Evolutionary conservation across 2,888 invertebrate genomes (phyloP).

Genomic region (Tipula helvola): DNA sequence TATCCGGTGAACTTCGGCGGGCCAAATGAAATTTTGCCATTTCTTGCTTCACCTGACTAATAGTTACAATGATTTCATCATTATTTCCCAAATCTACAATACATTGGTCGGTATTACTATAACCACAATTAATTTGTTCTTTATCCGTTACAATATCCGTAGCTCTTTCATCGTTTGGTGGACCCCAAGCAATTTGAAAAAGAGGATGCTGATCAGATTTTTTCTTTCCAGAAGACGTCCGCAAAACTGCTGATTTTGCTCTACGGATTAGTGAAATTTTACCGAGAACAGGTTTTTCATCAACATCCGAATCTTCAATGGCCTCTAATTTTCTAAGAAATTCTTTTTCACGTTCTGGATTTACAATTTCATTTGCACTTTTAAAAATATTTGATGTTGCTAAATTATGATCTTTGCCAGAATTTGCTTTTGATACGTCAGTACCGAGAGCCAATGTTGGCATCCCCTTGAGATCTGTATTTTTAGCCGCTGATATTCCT

Average conservation of each 20-base stretch:
- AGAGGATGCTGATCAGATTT: conserved; percentile 17
- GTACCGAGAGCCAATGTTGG: background rate
- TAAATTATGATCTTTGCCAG: background rate
- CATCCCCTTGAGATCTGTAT: background rate
- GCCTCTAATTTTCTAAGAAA: conserved; percentile 33
- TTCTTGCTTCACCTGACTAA: conserved; percentile 32
- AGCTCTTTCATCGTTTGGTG: conserved; percentile 6
- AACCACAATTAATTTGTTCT: background rate
- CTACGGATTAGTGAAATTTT: conserved; percentile 51
- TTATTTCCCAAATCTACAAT: conserved; percentile 15
- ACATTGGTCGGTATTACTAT: background rate
- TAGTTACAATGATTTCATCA: conserved; percentile 29
- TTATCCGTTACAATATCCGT: background rate
- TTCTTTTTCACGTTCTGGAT: conserved; percentile 32
- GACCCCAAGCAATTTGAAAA: conserved; percentile 20
- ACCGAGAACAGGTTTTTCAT: conserved; percentile 50
- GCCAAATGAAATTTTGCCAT: conserved; percentile 31
- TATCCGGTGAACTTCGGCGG: conserved; percentile 7
- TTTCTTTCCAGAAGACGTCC: conserved; percentile 19
- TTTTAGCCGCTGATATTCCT: background rate
- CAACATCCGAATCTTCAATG: conserved; percentile 33
- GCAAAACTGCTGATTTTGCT: conserved; percentile 47
- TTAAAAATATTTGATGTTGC: conserved; percentile 24
- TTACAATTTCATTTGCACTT: conserved; percentile 32
- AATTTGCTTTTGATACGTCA: background rate